Evolutionary conservation across 2,113 vertebrate genomes (phyloP).

Genomic region (Myiozetetes cayanensis): DNA sequence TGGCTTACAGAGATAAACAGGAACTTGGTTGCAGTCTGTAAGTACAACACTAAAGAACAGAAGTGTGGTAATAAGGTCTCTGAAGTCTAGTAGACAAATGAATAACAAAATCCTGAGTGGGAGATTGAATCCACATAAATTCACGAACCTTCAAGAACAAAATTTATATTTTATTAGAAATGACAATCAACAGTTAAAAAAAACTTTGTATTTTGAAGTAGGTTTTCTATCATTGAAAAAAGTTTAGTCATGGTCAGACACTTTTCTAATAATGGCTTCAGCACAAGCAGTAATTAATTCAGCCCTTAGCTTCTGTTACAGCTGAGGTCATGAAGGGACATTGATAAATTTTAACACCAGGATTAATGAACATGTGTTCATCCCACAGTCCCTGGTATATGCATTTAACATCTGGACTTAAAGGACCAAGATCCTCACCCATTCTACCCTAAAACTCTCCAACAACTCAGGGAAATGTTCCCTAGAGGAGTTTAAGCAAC

Average conservation of each 20-base stretch:
- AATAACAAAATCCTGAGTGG: background rate
- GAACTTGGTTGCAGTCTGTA: background rate
- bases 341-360: background rate
- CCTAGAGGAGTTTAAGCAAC: background rate
- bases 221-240: background rate
- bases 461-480: background rate
- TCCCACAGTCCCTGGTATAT: background rate
- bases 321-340: background rate
- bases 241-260: background rate
- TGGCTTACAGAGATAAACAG: background rate
- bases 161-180: background rate
- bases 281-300: background rate
- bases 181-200: background rate
- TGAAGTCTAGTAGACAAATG: background rate
- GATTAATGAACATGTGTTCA: background rate
- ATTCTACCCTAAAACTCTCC: background rate
- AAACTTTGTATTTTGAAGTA: background rate
- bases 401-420: background rate
- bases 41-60: background rate
- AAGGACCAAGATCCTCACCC: background rate
- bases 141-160: background rate
- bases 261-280: conserved; percentile 2
- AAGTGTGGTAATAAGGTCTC: background rate
- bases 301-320: background rate
- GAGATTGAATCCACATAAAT: background rate